Evolutionary conservation across 2,113 vertebrate species (phyloP).

Genomic region (Gymnorhina tibicen): DNA sequence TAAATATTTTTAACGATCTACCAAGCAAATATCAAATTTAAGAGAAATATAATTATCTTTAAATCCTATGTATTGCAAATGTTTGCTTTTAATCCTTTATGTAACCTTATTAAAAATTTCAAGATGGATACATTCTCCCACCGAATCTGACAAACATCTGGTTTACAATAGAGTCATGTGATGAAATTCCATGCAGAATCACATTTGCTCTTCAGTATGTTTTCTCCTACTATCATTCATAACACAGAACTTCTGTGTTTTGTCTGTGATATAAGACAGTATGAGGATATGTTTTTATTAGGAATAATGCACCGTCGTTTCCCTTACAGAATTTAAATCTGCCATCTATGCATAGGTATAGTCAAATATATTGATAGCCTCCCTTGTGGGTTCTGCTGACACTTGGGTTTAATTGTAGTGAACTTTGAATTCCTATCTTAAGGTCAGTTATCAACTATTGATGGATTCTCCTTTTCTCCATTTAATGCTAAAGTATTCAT

Average conservation of each 20-base stretch:
- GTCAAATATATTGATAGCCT: slow-evolving; percentile 75
- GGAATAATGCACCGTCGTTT: slow-evolving; percentile 53
- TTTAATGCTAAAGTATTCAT: slow-evolving; percentile 81
- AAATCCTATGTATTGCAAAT: slow-evolving; percentile 11
- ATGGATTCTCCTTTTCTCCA: slow-evolving; percentile 80
- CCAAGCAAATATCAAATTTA: neutral
- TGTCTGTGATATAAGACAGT: slow-evolving; percentile 35
- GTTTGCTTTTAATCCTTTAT: slow-evolving; percentile 64
- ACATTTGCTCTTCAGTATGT: slow-evolving; percentile 37
- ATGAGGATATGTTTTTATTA: slow-evolving; percentile 67
- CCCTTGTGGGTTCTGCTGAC: slow-evolving; percentile 74
- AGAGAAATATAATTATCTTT: slow-evolving; percentile 45
- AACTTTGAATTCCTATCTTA: slow-evolving; percentile 82
- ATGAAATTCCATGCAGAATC: slow-evolving; percentile 64
- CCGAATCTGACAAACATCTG: slow-evolving; percentile 61
- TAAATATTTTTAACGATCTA: slow-evolving; percentile 25
- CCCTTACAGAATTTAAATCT: slow-evolving; percentile 64
- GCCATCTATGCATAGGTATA: slow-evolving; percentile 55
- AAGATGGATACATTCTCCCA: slow-evolving; percentile 60
- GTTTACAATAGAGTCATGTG: slow-evolving; percentile 49
- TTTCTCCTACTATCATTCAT: slow-evolving; percentile 34
- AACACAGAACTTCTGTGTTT: slow-evolving; percentile 54
- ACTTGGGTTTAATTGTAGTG: slow-evolving; percentile 78
- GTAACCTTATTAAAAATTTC: slow-evolving; percentile 69
- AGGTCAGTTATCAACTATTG: slow-evolving; percentile 84